Conservation (phyloP, 1,140 invertebrate species). For the Plectus sambesii region DNA sequence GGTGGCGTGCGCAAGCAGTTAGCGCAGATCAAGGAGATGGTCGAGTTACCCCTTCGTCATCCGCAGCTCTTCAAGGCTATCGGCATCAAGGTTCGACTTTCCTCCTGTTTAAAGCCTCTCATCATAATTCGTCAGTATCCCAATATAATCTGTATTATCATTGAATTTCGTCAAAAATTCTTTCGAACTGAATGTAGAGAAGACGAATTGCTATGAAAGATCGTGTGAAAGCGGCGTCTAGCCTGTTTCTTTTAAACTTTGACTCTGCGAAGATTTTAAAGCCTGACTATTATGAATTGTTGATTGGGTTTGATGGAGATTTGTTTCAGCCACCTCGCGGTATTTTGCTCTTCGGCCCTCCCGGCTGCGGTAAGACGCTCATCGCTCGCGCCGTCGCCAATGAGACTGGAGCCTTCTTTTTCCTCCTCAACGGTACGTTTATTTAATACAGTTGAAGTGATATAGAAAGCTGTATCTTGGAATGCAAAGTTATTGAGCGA, state of each 20-base stretch:
- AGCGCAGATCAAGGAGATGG: conserved; percentile 99
- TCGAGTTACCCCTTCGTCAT: conserved; percentile 91
- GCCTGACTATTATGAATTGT: too few species aligned
- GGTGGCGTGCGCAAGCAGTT: conserved; percentile 96
- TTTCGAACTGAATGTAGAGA: too few species aligned
- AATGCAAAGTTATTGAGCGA: too few species aligned
- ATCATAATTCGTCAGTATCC: too few species aligned
- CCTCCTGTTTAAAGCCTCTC: conserved; percentile 9
- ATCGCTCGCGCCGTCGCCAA: conserved; percentile 96
- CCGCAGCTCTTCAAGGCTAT: conserved; percentile 87
- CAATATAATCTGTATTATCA: too few species aligned
- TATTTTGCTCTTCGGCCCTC: conserved; percentile 89
- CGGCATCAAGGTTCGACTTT: conserved; percentile 52
- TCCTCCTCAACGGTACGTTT: conserved; percentile 76
- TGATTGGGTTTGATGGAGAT: background rate
- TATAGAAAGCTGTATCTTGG: too few species aligned
- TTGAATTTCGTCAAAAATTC: too few species aligned
- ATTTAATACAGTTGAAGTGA: too few species aligned
- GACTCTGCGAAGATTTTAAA: too few species aligned
- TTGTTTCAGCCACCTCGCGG: conserved; percentile 77
- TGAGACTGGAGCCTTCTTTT: conserved; percentile 98
- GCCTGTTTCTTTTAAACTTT: background rate
- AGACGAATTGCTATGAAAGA: too few species aligned
- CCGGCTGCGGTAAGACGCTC: conserved; percentile 85
- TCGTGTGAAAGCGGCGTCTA: too few species aligned